A percentile compares a stretch with the other conserved stretches of the same genome.
phyloP scores from a whole-genome alignment of 1,140 invertebrate genomes.

The Latrodectus geometricus region DNA sequence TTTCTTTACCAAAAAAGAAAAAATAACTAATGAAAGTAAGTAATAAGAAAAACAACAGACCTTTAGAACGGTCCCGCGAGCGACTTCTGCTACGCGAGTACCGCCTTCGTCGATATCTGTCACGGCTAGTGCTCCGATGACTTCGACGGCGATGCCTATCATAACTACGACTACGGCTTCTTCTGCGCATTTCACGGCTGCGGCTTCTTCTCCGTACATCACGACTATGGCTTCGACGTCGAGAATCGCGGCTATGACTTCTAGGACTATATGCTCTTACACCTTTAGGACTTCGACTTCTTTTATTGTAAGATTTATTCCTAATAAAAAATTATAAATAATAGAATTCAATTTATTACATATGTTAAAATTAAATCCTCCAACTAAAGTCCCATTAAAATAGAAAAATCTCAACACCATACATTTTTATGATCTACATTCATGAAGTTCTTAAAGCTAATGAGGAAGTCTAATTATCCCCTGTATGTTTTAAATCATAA shows the following conservation, averaged over 20 bases:
- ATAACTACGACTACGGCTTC: slow-evolving; percentile 38
- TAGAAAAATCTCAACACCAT: no score
- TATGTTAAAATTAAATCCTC: no score
- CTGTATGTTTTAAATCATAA: no score
- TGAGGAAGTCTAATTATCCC: no score
- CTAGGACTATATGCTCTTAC: not conserved
- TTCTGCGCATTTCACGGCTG: slow-evolving; percentile 24
- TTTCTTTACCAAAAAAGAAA: no score
- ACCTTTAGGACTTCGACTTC: slow-evolving; percentile 1
- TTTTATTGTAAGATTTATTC: not conserved
- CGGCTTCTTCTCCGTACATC: not conserved
- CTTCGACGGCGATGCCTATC: slow-evolving; percentile 14
- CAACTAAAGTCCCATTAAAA: no score
- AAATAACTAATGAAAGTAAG: no score
- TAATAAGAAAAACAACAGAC: not conserved
- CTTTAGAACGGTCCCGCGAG: slow-evolving; percentile 26
- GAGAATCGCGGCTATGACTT: not conserved
- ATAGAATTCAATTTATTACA: no score
- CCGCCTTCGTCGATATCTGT: slow-evolving; percentile 21
- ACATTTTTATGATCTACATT: no score
- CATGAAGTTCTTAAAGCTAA: no score
- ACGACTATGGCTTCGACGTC: slow-evolving; percentile 3
- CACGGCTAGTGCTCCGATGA: slow-evolving; percentile 22
- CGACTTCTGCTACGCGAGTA: slow-evolving; percentile 29
- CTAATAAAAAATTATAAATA: not conserved